Conservation (phyloP, 2,113 vertebrate genomes). For the Mola mola region DNA sequence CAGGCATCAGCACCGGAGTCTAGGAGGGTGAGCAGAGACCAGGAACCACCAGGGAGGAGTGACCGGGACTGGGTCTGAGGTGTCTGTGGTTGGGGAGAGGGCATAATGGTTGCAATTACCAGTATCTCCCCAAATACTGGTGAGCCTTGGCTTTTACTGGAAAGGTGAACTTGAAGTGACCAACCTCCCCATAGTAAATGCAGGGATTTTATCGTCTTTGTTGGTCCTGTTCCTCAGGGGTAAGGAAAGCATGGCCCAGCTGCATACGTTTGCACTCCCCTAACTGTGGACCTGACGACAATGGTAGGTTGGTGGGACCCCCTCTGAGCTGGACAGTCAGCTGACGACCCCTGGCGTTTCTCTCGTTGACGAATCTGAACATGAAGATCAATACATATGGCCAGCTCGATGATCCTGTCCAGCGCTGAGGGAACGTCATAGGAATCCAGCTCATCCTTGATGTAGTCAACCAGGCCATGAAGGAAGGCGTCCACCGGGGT, state of each 20-base stretch:
- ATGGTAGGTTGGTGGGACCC: too few relatives aligned
- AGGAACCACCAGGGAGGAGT: too few relatives aligned
- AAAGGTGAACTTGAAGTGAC: neutral
- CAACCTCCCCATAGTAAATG: neutral
- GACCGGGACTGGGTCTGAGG: too few relatives aligned
- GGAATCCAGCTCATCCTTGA: neutral
- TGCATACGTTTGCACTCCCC: too few relatives aligned
- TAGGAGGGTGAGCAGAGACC: too few relatives aligned
- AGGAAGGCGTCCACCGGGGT: neutral
- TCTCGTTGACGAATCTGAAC: neutral
- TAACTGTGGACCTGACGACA: too few relatives aligned
- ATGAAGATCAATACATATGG: neutral
- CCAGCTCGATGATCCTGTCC: neutral
- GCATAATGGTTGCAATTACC: neutral
- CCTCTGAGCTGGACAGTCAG: too few relatives aligned
- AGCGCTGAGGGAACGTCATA: accelerated
- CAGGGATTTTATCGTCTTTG: neutral
- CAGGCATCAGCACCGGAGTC: too few relatives aligned
- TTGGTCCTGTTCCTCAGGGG: neutral
- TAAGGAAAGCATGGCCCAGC: too few relatives aligned
- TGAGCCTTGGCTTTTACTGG: neutral
- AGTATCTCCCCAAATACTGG: neutral
- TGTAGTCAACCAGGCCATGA: neutral
- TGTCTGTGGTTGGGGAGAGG: too few relatives aligned
- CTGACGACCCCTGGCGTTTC: neutral